Conservation (phyloP, 2,113 vertebrate species). For the Larimichthys polyactis region DNA sequence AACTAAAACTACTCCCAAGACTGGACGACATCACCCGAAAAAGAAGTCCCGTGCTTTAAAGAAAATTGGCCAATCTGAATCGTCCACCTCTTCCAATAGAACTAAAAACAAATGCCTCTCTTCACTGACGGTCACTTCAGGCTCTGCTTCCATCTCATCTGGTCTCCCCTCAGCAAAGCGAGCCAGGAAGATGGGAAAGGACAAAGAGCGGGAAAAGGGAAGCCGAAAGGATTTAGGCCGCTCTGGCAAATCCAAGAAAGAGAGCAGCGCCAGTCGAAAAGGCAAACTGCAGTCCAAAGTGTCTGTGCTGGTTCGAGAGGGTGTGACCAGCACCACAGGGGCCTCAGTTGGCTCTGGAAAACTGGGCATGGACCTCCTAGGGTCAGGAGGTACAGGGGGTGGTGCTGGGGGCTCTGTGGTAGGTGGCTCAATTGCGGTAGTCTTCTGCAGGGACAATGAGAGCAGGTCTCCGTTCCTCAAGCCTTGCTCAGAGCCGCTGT, state of each 20-base stretch:
- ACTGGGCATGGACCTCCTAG: conserved; percentile 81
- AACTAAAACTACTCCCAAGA: conserved; percentile 72
- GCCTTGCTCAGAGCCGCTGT: conserved; percentile 81
- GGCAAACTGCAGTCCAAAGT: conserved; percentile 95
- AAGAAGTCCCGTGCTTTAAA: conserved; percentile 82
- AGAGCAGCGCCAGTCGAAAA: conserved; percentile 80
- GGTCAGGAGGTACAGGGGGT: conserved; percentile 67
- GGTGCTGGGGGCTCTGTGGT: conserved; percentile 81
- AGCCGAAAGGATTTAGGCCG: conserved; percentile 77
- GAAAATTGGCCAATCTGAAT: conserved; percentile 75
- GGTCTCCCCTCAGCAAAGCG: conserved; percentile 66
- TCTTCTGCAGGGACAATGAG: conserved; percentile 93
- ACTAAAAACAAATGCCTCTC: conserved; percentile 78
- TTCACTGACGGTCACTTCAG: conserved; percentile 73
- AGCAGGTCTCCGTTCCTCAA: conserved; percentile 94
- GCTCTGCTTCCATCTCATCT: conserved; percentile 49
- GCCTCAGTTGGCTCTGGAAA: conserved; percentile 77
- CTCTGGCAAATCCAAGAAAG: conserved; percentile 81
- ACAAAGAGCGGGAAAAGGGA: conserved; percentile 77
- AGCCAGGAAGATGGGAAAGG: conserved; percentile 76
- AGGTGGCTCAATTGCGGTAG: conserved; percentile 90
- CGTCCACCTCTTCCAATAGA: conserved; percentile 67
- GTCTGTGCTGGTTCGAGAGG: conserved; percentile 91
- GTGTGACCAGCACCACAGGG: conserved; percentile 92
- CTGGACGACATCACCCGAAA: conserved; percentile 72